Conservation (phyloP, 2,113 vertebrate genomes). For the Hypanus sabinus region DNA sequence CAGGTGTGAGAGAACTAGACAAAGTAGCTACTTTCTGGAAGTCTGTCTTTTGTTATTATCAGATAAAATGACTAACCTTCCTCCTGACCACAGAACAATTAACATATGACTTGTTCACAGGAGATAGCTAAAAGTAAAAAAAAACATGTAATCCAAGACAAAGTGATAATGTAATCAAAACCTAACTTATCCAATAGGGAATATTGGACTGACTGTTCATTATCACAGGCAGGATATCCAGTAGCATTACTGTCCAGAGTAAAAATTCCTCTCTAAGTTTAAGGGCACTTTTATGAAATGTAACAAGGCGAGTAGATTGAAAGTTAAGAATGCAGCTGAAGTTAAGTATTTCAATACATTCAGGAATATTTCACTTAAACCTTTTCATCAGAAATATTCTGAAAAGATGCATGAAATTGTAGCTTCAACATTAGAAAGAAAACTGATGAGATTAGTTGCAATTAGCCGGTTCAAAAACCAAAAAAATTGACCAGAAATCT, state of each 20-base stretch:
- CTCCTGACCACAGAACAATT: background rate
- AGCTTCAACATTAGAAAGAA: background rate
- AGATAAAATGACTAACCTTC: background rate
- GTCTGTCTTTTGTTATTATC: background rate
- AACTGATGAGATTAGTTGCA: background rate
- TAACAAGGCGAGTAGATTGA: background rate
- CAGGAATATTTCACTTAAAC: background rate
- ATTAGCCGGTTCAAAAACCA: background rate
- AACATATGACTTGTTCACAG: background rate
- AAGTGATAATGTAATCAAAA: background rate
- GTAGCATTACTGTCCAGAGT: no score
- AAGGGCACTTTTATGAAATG: no score
- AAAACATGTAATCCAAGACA: background rate
- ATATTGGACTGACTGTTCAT: background rate
- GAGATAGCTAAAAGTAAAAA: background rate
- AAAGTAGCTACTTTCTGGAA: background rate
- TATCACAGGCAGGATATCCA: background rate
- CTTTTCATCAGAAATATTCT: background rate
- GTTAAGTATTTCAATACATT: no score
- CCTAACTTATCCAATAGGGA: no score
- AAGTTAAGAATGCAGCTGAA: background rate
- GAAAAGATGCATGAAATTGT: background rate
- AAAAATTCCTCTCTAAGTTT: background rate
- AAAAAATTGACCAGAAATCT: background rate
- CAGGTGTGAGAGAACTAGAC: background rate